Conservation (phyloP, 2,888 invertebrate genomes). For the Dynastes grantii region DNA sequence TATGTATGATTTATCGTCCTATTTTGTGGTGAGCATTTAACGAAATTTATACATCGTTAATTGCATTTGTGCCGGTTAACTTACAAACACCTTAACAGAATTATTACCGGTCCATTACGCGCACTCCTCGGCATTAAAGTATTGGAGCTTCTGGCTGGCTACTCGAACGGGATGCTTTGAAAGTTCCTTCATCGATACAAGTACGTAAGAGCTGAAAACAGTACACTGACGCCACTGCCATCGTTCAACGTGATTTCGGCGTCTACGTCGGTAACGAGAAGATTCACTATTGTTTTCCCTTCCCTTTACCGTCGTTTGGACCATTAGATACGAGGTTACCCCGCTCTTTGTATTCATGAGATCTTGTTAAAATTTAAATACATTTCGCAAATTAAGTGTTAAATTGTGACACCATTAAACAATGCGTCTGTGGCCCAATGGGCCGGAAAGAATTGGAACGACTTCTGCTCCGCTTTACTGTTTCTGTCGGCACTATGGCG, state of each 20-base stretch:
- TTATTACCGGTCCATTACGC: conserved; percentile 46
- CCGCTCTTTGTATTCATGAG: conserved; percentile 49
- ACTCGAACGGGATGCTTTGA: conserved; percentile 5
- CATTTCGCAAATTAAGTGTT: conserved; percentile 61
- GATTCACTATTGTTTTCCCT: neutral
- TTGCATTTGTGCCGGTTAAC: conserved; percentile 44
- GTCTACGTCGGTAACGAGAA: neutral
- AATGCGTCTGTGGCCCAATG: conserved; percentile 57
- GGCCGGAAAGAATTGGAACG: conserved; percentile 59
- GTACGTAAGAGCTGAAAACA: conserved; percentile 19
- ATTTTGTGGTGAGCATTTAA: conserved; percentile 37
- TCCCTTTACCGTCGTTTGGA: neutral
- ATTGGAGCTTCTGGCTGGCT: neutral
- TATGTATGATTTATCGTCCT: conserved; percentile 33
- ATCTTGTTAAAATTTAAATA: conserved; percentile 61
- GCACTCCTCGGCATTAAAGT: conserved; percentile 35
- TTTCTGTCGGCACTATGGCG: neutral
- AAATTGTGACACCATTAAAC: conserved; percentile 59
- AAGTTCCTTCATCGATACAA: conserved; percentile 12
- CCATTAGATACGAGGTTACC: conserved; percentile 28
- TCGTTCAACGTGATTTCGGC: conserved; percentile 1
- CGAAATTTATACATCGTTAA: conserved; percentile 43
- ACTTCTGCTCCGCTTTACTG: conserved; percentile 50
- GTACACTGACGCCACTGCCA: neutral
- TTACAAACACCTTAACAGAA: conserved; percentile 43